Percentiles rank a stretch among this genome's conserved stretches.
Evolutionary conservation across 2,113 vertebrate species (phyloP).

Genomic region (Nannobrachium achirus): DNA sequence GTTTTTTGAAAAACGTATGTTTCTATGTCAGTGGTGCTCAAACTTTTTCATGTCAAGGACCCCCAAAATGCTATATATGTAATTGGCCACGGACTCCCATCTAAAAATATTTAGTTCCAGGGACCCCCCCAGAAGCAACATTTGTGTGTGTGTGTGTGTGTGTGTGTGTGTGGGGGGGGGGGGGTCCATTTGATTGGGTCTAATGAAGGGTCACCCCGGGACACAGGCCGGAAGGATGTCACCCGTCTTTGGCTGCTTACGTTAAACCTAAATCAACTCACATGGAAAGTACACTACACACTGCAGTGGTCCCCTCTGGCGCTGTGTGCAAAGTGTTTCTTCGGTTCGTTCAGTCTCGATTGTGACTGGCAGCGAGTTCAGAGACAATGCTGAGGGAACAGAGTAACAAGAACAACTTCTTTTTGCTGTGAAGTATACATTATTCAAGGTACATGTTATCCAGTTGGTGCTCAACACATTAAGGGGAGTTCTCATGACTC

Average conservation of each 20-base stretch:
- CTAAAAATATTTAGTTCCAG: no score
- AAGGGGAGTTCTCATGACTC: neutral
- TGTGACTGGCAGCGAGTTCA: neutral
- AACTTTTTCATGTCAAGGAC: no score
- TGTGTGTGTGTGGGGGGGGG: constrained; percentile 26
- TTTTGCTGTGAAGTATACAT: neutral
- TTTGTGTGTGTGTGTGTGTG: neutral
- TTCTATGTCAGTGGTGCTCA: no score
- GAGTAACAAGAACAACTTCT: neutral
- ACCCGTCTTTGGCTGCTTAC: constrained; percentile 32
- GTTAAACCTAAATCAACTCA: constrained; percentile 21
- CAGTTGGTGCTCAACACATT: constrained; percentile 10
- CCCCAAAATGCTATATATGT: no score
- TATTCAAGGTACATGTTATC: neutral
- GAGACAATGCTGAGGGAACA: neutral
- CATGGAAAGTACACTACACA: neutral
- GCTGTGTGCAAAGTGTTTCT: neutral
- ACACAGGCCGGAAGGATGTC: constrained; percentile 20
- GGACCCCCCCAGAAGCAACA: no score
- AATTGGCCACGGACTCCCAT: no score
- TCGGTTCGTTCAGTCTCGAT: neutral
- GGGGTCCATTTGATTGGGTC: constrained; percentile 25
- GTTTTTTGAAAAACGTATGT: no score
- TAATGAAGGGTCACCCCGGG: constrained; percentile 15
- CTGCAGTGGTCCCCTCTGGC: neutral